A percentile compares a stretch with the other conserved stretches of the same genome.
phyloP scores from a whole-genome alignment of 2,888 invertebrate genomes.

The Globia sparganii region DNA sequence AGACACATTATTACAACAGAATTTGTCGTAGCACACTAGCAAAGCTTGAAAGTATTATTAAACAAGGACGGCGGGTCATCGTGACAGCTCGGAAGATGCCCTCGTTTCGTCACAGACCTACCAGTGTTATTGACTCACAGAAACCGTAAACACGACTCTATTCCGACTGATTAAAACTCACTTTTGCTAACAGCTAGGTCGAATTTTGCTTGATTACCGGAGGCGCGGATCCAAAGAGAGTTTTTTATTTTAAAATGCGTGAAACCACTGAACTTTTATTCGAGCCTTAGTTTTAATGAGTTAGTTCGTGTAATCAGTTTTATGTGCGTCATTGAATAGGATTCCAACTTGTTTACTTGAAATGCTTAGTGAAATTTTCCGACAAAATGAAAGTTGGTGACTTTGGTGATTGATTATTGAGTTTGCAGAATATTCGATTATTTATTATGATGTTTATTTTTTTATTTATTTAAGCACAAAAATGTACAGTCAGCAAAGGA shows the following conservation, averaged over 20 bases:
- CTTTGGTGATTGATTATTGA: slow-evolving; percentile 5
- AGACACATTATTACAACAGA: slow-evolving; percentile 68
- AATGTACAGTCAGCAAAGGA: too few species aligned
- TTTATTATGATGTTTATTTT: too few species aligned
- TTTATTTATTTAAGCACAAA: background rate
- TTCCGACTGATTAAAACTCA: slow-evolving; percentile 37
- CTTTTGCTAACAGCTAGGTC: slow-evolving; percentile 55
- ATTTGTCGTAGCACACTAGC: slow-evolving; percentile 70
- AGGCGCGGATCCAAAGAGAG: slow-evolving; percentile 29
- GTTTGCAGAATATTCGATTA: background rate
- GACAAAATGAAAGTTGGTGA: slow-evolving; percentile 21
- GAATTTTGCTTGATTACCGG: slow-evolving; percentile 57
- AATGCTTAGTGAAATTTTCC: slow-evolving; percentile 40
- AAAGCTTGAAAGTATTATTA: slow-evolving; percentile 77
- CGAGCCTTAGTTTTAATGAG: slow-evolving; percentile 58
- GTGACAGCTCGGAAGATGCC: slow-evolving; percentile 78
- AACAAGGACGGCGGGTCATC: slow-evolving; percentile 75
- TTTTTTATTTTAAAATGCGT: slow-evolving; percentile 71
- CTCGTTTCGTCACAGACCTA: slow-evolving; percentile 73
- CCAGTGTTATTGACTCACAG: slow-evolving; percentile 64
- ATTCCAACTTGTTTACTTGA: background rate
- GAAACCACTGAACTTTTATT: slow-evolving; percentile 67
- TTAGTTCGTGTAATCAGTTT: slow-evolving; percentile 47
- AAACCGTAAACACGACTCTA: slow-evolving; percentile 38
- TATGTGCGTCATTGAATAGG: slow-evolving; percentile 11